phyloP scores from a whole-genome alignment of 2,113 vertebrate species.

The Rhea americana region DNA sequence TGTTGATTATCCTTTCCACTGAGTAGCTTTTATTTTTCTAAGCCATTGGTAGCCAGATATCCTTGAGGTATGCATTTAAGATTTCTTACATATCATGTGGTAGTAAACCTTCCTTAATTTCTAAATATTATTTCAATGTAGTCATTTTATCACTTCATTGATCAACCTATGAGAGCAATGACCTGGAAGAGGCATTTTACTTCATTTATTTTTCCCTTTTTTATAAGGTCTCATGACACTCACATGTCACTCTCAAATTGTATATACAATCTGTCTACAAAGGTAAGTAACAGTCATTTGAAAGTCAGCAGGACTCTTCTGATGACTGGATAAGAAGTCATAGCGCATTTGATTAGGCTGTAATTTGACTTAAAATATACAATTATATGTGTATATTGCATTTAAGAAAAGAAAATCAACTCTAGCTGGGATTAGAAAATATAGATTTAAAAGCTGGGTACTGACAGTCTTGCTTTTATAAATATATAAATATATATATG shows the following conservation, averaged over 20 bases:
- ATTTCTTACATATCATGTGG: not conserved
- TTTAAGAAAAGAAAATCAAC: slow-evolving; percentile 1
- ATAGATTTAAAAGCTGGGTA: not conserved
- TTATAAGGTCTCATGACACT: not conserved
- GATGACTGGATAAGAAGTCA: not conserved
- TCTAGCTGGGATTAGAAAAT: not conserved
- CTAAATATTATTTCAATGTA: not conserved
- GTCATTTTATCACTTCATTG: not conserved
- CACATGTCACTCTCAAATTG: not conserved
- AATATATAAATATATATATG: no score
- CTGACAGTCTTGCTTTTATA: not conserved
- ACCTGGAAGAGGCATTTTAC: not conserved
- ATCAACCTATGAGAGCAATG: not conserved
- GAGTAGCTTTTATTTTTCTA: not conserved
- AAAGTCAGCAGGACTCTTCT: not conserved
- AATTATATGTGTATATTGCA: not conserved
- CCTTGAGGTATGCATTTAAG: not conserved
- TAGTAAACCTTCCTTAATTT: not conserved
- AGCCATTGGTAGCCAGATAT: not conserved
- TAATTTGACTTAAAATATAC: not conserved
- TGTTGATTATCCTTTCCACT: not conserved
- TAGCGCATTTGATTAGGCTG: not conserved
- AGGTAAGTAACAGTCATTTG: not conserved
- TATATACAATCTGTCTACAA: not conserved
- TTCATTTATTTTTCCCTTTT: not conserved